Conservation (phyloP, 2,797 vertebrate genomes). For the Periophthalmus magnuspinnatus region DNA sequence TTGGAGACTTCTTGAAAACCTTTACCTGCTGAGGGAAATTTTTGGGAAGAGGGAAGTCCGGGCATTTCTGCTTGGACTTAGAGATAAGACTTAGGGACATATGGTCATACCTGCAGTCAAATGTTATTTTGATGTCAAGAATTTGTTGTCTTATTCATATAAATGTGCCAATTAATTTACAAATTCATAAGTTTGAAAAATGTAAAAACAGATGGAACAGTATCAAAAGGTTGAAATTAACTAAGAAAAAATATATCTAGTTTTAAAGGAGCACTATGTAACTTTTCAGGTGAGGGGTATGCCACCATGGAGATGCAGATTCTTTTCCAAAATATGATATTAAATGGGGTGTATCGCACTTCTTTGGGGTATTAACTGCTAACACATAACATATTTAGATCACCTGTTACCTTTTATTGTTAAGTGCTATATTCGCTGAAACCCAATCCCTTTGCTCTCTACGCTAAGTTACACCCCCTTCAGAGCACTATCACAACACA, state of each 20-base stretch:
- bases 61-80: background rate
- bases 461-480: no score
- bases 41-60: background rate
- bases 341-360: no score
- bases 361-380: no score
- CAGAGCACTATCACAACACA: no score
- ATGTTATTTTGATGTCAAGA: slow-evolving; percentile 72
- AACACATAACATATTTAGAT: no score
- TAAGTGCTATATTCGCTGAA: no score
- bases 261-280: no score
- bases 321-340: no score
- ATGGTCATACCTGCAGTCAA: slow-evolving; percentile 14
- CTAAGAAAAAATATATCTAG: slow-evolving; percentile 44
- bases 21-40: background rate
- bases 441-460: no score
- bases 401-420: no score
- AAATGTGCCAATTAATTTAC: slow-evolving; percentile 51
- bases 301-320: no score
- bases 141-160: slow-evolving; percentile 53
- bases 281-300: no score
- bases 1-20: background rate
- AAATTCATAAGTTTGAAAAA: slow-evolving; percentile 45
- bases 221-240: slow-evolving; percentile 61
- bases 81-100: background rate
- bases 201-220: slow-evolving; percentile 45